phyloP scores from a whole-genome alignment of 1,140 invertebrate genomes.

The Drosophila yakuba region DNA sequence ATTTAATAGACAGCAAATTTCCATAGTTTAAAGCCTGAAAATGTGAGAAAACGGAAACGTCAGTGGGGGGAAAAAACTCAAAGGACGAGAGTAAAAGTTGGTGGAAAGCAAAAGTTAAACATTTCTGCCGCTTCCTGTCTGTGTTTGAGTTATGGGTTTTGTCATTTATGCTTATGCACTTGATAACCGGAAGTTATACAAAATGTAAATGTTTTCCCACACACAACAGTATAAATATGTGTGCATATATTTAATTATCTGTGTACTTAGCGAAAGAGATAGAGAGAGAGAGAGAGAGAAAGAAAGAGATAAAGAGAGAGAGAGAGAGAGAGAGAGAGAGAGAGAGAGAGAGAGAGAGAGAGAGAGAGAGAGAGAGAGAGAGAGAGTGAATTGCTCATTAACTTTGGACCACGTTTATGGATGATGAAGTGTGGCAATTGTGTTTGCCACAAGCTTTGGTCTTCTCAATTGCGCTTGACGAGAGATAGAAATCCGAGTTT shows the following conservation, averaged over 20 bases:
- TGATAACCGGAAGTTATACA: slow-evolving; percentile 54
- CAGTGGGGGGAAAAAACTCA: neutral
- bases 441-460: slow-evolving; percentile 35
- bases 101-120: slow-evolving; percentile 42
- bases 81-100: slow-evolving; percentile 38
- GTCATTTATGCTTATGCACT: slow-evolving; percentile 50
- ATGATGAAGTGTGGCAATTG: slow-evolving; percentile 34
- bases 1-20: neutral
- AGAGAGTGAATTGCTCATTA: slow-evolving; percentile 45
- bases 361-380: too few relatives aligned
- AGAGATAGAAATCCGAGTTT: slow-evolving; percentile 32
- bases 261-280: neutral
- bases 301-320: neutral
- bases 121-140: slow-evolving; percentile 31
- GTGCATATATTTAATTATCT: neutral
- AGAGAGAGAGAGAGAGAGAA: too few relatives aligned
- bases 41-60: neutral
- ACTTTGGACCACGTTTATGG: slow-evolving; percentile 43
- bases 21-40: neutral
- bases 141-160: slow-evolving; percentile 58
- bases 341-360: too few relatives aligned
- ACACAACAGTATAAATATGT: neutral
- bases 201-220: slow-evolving; percentile 55
- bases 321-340: neutral
- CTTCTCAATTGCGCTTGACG: slow-evolving; percentile 18